Evolutionary conservation across 2,888 invertebrate species (phyloP).

Genomic region (Caenorhabditis sp.): DNA sequence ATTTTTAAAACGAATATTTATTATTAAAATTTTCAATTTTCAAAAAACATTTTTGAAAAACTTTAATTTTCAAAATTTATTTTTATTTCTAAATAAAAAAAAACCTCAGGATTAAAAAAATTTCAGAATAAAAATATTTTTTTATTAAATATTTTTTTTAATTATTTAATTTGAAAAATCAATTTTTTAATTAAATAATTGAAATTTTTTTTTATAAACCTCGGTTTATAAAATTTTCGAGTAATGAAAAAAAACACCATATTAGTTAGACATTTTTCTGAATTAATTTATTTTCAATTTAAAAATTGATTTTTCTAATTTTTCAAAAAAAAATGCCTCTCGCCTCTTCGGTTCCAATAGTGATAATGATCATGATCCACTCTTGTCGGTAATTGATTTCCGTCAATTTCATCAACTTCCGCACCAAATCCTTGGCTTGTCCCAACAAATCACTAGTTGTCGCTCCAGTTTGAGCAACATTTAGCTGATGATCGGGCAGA

Average conservation of each 20-base stretch:
- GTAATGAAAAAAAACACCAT: too few relatives aligned
- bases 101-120: too few relatives aligned
- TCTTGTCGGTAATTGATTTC: slow-evolving; percentile 76
- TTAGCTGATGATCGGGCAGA: slow-evolving; percentile 79
- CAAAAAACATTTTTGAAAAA: not conserved
- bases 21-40: too few relatives aligned
- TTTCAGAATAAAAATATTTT: too few relatives aligned
- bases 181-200: not conserved
- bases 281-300: too few relatives aligned
- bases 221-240: too few relatives aligned
- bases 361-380: slow-evolving; percentile 82
- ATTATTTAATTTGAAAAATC: not conserved
- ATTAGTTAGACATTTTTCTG: too few relatives aligned
- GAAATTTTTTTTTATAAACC: too few relatives aligned
- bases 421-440: slow-evolving; percentile 78
- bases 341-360: slow-evolving; percentile 82
- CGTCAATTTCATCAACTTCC: slow-evolving; percentile 68
- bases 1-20: too few relatives aligned
- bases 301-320: too few relatives aligned
- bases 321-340: not conserved
- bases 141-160: too few relatives aligned
- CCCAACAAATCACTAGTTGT: slow-evolving; percentile 72
- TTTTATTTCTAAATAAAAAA: too few relatives aligned
- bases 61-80: not conserved
- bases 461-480: slow-evolving; percentile 78